Base-by-base conservation (phyloP, 2,113 vertebrate genomes). In the Eonycteris spelaea region DNA sequence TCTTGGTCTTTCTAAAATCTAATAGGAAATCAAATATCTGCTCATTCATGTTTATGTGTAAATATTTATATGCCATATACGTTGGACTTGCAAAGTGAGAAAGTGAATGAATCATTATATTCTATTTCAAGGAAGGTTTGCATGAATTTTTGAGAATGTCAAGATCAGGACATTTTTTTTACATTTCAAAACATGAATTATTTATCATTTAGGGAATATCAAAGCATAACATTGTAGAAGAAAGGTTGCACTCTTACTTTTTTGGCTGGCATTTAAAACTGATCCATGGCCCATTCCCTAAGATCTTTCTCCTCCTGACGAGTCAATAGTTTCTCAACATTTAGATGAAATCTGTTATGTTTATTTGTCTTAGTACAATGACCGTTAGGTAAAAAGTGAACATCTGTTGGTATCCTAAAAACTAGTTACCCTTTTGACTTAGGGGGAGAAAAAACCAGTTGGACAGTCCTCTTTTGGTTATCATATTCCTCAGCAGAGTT, bases 141-240 rank as follows among this genome's bases (percentile, higher is more conserved):
- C 65, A 30, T 68, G 48, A 53, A 57, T 77, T 88, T 91, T 77
- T 75, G 63, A 93, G 85, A 91, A 82, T 89, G 90, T 86, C 73
- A 74, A 35, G 86, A 51, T 89, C 77, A 83, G 89, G 78, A 63
- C 33, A 78, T 65, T 51, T 65, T 65, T 88, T 77, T 80, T 59
- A 68, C 40, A 88, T 74, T 87, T 94, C 77, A 91, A 90, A 93
- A 57, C 48, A 95, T 82, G 33, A 95, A 71, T 91, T 95, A 89
- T 38, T 91, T 82, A 90, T 75, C 33, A 53, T 90, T 79, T 90
- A 43, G 51, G 14, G 61, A 86, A 28, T 73, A 74, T 86, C 30
- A 26, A 92, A 38, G 3, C 59, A 77, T 68, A 71, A 38, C 28
- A 28, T n/a, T 73, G 14, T 19, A 68, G 73, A 78, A 97, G 38